Conservation (phyloP, 1,140 invertebrate species). For the Oppia nitens region DNA sequence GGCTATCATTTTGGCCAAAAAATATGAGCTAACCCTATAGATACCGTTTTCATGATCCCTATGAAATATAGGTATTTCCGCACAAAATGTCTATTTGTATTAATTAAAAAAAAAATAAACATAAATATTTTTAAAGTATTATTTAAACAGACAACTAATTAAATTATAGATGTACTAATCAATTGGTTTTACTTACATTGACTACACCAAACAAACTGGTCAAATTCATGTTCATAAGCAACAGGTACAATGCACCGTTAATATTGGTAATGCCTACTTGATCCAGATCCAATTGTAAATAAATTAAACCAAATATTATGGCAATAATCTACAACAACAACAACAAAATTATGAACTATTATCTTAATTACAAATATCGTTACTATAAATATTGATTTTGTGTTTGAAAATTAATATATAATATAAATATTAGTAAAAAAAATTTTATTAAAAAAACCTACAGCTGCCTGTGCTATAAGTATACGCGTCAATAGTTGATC, state of each 20-base stretch:
- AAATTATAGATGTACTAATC: constrained; percentile 1
- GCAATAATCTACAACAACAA: constrained; percentile 47
- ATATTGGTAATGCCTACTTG: constrained; percentile 87
- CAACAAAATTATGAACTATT: too few relatives aligned
- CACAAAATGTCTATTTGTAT: constrained; percentile 77
- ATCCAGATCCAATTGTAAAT: constrained; percentile 58
- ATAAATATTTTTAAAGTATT: too few relatives aligned
- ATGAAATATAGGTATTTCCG: constrained; percentile 76
- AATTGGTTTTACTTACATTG: constrained; percentile 38
- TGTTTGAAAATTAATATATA: constrained; percentile 22
- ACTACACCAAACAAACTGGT: constrained; percentile 77
- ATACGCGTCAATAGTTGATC: too few relatives aligned
- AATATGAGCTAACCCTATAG: constrained; percentile 83
- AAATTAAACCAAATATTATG: constrained; percentile 68
- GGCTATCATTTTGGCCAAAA: constrained; percentile 66
- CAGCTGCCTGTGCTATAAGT: too few relatives aligned
- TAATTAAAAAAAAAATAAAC: too few relatives aligned
- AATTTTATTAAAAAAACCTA: too few relatives aligned
- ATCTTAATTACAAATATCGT: too few relatives aligned
- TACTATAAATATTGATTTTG: too few relatives aligned
- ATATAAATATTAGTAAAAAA: too few relatives aligned
- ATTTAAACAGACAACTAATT: too few relatives aligned
- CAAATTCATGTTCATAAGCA: constrained; percentile 83
- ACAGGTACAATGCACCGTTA: constrained; percentile 83
- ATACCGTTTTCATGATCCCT: constrained; percentile 77